Evolutionary conservation across 2,797 vertebrate genomes (phyloP).

Genomic region (Acipenser ruthenus): DNA sequence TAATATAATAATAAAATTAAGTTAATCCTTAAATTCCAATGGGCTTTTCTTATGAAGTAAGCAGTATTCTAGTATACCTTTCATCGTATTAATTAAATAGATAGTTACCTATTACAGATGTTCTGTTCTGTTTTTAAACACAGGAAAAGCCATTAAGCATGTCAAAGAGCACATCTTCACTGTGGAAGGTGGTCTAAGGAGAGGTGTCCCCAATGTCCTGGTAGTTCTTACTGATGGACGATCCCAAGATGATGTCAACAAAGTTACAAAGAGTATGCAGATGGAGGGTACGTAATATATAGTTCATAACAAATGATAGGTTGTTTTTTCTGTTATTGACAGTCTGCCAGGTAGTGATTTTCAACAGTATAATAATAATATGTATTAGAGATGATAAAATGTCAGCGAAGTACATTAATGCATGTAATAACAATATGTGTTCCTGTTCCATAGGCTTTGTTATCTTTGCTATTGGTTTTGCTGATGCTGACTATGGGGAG

Average conservation of each 20-base stretch:
- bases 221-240: constrained; percentile 94
- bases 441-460: constrained; percentile 66
- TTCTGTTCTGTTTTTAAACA: constrained; percentile 23
- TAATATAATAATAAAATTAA: no score
- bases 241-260: constrained; percentile 91
- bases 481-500: constrained; percentile 91
- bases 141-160: constrained; percentile 90
- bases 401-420: neutral
- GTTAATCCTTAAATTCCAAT: no score
- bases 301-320: no score
- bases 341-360: neutral
- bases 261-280: constrained; percentile 89
- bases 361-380: constrained; percentile 3
- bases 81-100: no score
- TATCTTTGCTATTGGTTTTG: constrained; percentile 95
- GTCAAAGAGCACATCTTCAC: constrained; percentile 84
- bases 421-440: constrained; percentile 10
- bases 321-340: no score
- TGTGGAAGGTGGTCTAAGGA: constrained; percentile 67
- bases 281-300: constrained; percentile 65
- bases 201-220: constrained; percentile 82
- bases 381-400: neutral
- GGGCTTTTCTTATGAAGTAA: no score
- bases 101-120: no score
- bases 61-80: no score